These are phyloP conservation scores for Xenopus tropicalis DNA, from an alignment of 2,113 vertebrate species.

Conservation along the genomic window UCB_Xtro_10.0 CM004443.2:102273501-102274000, in stretches of 20 bases:
- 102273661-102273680: neutral
- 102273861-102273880: conserved; percentile 32
- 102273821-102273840: no score
- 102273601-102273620: neutral
- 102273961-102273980: conserved; percentile 43
- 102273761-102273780: no score
- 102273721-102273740: no score
- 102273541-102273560: neutral
- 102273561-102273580: conserved; percentile 8
- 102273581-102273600: neutral
- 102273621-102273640: conserved; percentile 5
- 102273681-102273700: no score
- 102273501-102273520: neutral
- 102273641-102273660: neutral
- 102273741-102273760: no score
- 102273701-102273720: no score
- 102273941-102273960: conserved; percentile 69
- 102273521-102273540: neutral
- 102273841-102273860: no score
- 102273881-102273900: conserved; percentile 62
- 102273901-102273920: conserved; percentile 57
- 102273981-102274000: conserved; percentile 5
- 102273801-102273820: no score
- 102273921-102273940: conserved; percentile 64
- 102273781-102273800: no score